Conservation (phyloP, 23 tunicate species). For the Trididemnum nubilum region DNA sequence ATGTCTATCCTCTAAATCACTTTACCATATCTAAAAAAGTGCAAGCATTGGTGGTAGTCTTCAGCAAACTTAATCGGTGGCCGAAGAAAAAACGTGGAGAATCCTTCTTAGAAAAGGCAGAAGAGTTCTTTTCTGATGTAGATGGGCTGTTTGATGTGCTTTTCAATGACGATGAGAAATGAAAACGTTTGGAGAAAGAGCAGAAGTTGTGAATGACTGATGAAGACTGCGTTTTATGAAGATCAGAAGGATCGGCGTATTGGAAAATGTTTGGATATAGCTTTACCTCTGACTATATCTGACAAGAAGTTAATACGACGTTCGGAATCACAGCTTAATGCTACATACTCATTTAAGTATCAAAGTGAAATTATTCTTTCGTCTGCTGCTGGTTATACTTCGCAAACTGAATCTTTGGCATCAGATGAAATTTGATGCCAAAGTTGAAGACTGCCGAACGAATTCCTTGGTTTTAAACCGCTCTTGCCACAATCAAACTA, state of each 20-base stretch:
- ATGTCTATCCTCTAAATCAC: not conserved
- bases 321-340: not conserved
- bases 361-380: not conserved
- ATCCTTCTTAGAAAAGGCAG: not conserved
- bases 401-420: not conserved
- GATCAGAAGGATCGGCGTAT: constrained; percentile 18
- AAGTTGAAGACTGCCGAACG: not conserved
- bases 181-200: constrained; percentile 18
- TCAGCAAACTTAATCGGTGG: not conserved
- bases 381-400: not conserved
- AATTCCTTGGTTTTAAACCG: not conserved
- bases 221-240: constrained; percentile 30
- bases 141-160: constrained; percentile 3
- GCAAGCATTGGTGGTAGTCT: not conserved
- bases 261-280: constrained; percentile 19
- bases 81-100: not conserved
- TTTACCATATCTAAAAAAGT: constrained; percentile 7
- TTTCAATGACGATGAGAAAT: constrained; percentile 1
- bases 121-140: not conserved
- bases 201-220: constrained; percentile 18
- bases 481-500: not conserved
- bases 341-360: not conserved
- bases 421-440: not conserved
- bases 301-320: not conserved
- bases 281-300: not conserved